Evolutionary conservation across 2,888 invertebrate genomes (phyloP), one percentile per base, ranked within the genome.

Genomic region (Pammene aurita): DNA sequence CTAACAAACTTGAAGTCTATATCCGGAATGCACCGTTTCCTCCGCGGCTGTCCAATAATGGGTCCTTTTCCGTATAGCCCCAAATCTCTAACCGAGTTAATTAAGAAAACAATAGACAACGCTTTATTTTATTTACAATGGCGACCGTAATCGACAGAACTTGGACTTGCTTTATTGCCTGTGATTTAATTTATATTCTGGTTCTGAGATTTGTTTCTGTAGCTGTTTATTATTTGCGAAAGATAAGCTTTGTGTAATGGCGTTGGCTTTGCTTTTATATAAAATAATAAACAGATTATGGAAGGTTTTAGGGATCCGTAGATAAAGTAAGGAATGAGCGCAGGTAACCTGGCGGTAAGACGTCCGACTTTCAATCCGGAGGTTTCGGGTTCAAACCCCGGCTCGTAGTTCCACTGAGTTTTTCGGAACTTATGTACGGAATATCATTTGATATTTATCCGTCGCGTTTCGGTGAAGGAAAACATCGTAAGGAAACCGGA

Each of bases 71-170:
- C 50, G 50, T n/a, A 16, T 46, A 14, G 62, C 41, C 62, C 50
- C 50, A 50, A 62, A 62, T 62, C 48, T 44, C 61, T 52, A 52
- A 50, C 62, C 62, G 50, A 52, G 18, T 62, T 62, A 50, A 62
- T 62, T 52, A 62, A 62, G 18, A 10, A 9, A 9, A 62, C 62
- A 62, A 44, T 44, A 26, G 41, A 41, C 46, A 60, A 18, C 62
- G 50, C 18, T 62, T 41, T 62, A 62, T 52, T 62, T 62, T 35
- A 48, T 61, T 61, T 48, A 52, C 50, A 50, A 18, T 18, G 48
- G 7, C 26, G 26, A 44, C 58, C 58, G 26, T 62, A 62, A 62
- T 52, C 26, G 62, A 52, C 50, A 62, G 18, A 35, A 38, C 13
- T 62, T 62, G 50, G 52, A 52, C n/a, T 52, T 62, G n/a, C 18